A percentile compares a stretch with the other conserved stretches of the same genome.
Evolutionary conservation across 2,888 invertebrate genomes (phyloP).

Genomic region (Dasypogon diadema): DNA sequence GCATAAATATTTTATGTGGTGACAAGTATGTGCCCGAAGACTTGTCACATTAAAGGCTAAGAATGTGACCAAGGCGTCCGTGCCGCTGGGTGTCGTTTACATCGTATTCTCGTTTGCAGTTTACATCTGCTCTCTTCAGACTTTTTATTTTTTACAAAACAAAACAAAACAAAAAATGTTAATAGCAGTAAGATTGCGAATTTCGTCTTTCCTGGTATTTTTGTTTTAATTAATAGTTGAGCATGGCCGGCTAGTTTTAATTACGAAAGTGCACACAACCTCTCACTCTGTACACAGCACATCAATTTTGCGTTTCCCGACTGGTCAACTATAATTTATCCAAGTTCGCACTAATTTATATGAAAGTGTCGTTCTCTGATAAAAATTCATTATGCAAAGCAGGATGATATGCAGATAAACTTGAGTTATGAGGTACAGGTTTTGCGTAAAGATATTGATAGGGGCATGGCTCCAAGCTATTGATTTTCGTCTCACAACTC

Average conservation of each 20-base stretch:
- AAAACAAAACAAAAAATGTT: background rate
- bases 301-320: background rate
- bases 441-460: slow-evolving; percentile 27
- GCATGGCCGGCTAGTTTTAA: slow-evolving; percentile 8
- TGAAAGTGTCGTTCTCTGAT: slow-evolving; percentile 40
- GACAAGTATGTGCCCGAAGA: slow-evolving; percentile 44
- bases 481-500: background rate
- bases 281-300: background rate
- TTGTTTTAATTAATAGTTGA: slow-evolving; percentile 21
- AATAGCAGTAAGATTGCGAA: slow-evolving; percentile 22
- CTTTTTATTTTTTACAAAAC: background rate
- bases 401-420: slow-evolving; percentile 49
- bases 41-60: slow-evolving; percentile 47
- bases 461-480: background rate
- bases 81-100: slow-evolving; percentile 47
- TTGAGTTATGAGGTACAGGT: slow-evolving; percentile 43
- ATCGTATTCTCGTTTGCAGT: slow-evolving; percentile 39
- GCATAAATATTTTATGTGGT: slow-evolving; percentile 49
- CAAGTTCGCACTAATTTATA: slow-evolving; percentile 47
- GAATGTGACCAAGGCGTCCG: slow-evolving; percentile 16
- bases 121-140: slow-evolving; percentile 31
- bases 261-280: slow-evolving; percentile 28
- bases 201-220: background rate
- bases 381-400: slow-evolving; percentile 50
- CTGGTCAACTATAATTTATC: slow-evolving; percentile 20